These are phyloP conservation scores for Apistogramma diplotaenia DNA, from an alignment of 2,113 vertebrate species.

Conservation along the genomic window DNA sequence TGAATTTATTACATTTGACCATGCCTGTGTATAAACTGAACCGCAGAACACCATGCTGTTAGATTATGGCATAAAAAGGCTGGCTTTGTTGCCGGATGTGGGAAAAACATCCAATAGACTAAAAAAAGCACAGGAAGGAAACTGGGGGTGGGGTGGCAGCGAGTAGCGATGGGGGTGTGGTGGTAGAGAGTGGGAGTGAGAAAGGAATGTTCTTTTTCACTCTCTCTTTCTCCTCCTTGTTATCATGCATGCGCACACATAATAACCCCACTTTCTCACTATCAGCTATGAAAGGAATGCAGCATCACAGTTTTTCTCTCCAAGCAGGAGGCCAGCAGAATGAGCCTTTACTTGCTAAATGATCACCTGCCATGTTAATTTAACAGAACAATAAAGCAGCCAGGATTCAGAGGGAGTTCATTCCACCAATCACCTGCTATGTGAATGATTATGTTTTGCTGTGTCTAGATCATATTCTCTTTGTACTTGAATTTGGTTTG, in stretches of 20 bases:
- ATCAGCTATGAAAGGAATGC: constrained; percentile 63
- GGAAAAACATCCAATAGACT: constrained; percentile 88
- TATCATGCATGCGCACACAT: constrained; percentile 63
- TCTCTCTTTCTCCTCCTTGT: constrained; percentile 65
- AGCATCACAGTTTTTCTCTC: constrained; percentile 31
- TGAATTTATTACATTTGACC: constrained; percentile 59
- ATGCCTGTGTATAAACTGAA: constrained; percentile 39
- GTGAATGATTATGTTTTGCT: neutral
- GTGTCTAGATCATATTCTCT: neutral
- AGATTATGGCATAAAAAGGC: constrained; percentile 84
- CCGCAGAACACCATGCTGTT: constrained; percentile 65
- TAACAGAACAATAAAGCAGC: neutral
- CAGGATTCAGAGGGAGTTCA: neutral
- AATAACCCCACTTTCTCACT: constrained; percentile 57
- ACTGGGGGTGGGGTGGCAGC: constrained; percentile 86
- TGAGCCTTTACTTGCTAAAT: constrained; percentile 18
- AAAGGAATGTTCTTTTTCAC: constrained; percentile 86
- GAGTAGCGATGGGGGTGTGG: constrained; percentile 73
- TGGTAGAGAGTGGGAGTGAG: constrained; percentile 80
- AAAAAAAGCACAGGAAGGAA: constrained; percentile 99
- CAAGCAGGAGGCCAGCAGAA: neutral
- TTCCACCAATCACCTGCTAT: neutral
- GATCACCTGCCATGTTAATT: constrained; percentile 1
- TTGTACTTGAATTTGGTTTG: neutral
- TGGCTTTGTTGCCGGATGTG: constrained; percentile 95